Evolutionary conservation across 1,140 invertebrate species (phyloP), one percentile per base, ranked within the genome.

Genomic region (Drosophila santomea): DNA sequence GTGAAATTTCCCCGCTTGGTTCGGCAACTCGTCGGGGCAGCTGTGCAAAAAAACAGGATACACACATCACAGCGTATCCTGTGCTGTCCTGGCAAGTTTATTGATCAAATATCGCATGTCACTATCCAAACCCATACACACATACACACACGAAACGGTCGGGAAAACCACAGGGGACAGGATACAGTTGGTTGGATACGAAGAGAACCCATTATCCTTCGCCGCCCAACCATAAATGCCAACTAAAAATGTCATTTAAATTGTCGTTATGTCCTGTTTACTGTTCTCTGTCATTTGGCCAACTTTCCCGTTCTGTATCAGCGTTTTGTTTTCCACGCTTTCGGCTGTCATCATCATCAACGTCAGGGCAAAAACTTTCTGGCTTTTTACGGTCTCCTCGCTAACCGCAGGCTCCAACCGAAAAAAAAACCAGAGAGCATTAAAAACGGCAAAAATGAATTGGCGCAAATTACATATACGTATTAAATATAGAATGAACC

Each of bases 31-130:
- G 25, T 50, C 25, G 47, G 68, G 52, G 25, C 20, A 54, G 39
- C 41, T 61, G 52, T 41, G 57, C 47, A 57, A 67, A 64, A 66
- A 66, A 85, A 81, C 82, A 84, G 81, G 81, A 85, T 77, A 74
- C 78, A 72, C 55, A 77, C 57, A 76, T 71, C 68, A 71, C 44
- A 17, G 44, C 50, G 47, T 58, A 58, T 45, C 52, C 39, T 52
- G 25, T 43, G 55, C 63, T 56, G 51, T 58, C 67, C 52, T 43
- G 73, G 55, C 47, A 52, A 81, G 69, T 77, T 86, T 86, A 86
- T 86, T 86, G 82, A 86, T 86, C 82, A 86, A 86, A 86, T 86
- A 86, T 86, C 82, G 82, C 82, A 86, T 86, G 83, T 88, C 79
- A 82, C 69, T 82, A 68, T 23, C 55, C 35, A 23, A 14, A 64